Percentiles rank a stretch among this genome's conserved stretches.
phyloP scores from a whole-genome alignment of 2,113 vertebrate species.

The Panurus biarmicus region DNA sequence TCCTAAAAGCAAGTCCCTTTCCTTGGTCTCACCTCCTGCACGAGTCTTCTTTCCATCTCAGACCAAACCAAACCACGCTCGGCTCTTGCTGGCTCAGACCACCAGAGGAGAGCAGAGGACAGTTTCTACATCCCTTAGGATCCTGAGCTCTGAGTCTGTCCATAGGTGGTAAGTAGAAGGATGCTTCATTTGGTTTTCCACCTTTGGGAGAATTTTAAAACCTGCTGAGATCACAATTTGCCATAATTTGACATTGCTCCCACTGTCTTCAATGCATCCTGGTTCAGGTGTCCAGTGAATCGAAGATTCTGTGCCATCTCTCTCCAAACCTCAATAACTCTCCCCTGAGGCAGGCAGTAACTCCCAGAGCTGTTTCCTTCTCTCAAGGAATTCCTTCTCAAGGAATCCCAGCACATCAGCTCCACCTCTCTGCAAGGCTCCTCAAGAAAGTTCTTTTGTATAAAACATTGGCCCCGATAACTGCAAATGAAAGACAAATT shows the following conservation, averaged over 20 bases:
- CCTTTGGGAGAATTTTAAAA: neutral
- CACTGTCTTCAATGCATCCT: neutral
- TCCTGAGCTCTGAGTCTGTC: neutral
- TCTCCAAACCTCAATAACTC: neutral
- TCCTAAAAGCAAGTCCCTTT: neutral
- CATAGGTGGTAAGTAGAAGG: neutral
- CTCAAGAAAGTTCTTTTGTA: slow-evolving; percentile 41
- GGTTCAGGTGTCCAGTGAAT: neutral
- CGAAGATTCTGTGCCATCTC: neutral
- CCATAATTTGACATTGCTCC: neutral
- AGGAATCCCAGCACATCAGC: slow-evolving; percentile 13
- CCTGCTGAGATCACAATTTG: neutral
- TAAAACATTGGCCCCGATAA: slow-evolving; percentile 5
- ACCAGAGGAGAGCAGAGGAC: neutral
- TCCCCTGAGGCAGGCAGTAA: neutral
- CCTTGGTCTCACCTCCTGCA: neutral
- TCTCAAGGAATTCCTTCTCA: too few relatives aligned
- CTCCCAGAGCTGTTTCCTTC: neutral
- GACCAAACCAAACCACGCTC: neutral
- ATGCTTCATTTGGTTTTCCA: neutral
- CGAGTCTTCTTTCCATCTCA: neutral
- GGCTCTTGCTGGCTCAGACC: neutral
- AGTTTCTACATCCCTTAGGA: neutral
- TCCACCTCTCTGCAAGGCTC: slow-evolving; percentile 8
- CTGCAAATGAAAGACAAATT: slow-evolving; percentile 58